These are phyloP conservation scores for Grammomys dolichurus DNA, from an alignment of 2,113 vertebrate genomes.

Conservation along the genomic window DNA sequence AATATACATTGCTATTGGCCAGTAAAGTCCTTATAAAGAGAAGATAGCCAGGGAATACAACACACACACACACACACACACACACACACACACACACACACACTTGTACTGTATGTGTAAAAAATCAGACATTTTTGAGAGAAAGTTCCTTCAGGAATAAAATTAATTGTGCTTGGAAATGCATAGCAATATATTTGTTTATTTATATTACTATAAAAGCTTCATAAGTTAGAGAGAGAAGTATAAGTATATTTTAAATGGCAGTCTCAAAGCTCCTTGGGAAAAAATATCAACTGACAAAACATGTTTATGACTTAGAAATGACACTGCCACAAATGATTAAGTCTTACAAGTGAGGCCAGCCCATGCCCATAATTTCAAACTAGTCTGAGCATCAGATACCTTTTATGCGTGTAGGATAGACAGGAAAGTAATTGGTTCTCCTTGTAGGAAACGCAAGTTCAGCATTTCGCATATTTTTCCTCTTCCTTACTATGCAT, in stretches of 20 bases:
- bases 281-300: constrained; percentile 60
- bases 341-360: constrained; percentile 76
- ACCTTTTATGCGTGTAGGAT: constrained; percentile 72
- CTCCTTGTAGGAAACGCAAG: constrained; percentile 82
- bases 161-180: neutral
- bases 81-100: neutral
- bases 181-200: neutral
- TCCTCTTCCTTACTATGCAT: constrained; percentile 38
- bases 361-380: constrained; percentile 68
- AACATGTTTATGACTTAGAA: constrained; percentile 77
- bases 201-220: neutral
- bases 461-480: constrained; percentile 81
- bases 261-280: neutral
- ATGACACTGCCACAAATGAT: constrained; percentile 70
- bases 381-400: constrained; percentile 74
- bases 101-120: neutral
- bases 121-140: neutral
- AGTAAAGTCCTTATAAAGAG: neutral
- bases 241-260: neutral
- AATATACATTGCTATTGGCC: neutral
- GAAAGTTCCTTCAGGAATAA: neutral
- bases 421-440: constrained; percentile 80
- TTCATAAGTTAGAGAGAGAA: neutral
- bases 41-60: neutral
- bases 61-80: no score